These are phyloP conservation scores for Stenurella melanura DNA, from an alignment of 2,888 invertebrate species.

Conservation along the genomic window DNA sequence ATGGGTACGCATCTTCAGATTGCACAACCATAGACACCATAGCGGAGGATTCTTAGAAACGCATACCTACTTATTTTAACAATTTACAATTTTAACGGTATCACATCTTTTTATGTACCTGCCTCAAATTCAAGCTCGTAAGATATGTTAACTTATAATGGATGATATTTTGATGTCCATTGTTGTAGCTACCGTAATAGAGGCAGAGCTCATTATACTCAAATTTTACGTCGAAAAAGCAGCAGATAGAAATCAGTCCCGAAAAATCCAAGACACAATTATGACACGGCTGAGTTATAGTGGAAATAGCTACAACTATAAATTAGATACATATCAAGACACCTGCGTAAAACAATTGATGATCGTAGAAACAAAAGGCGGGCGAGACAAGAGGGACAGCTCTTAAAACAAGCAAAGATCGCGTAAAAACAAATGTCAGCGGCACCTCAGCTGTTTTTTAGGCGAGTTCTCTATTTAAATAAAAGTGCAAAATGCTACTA, in stretches of 20 bases:
- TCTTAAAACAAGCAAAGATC: slow-evolving; percentile 64
- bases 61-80: slow-evolving; percentile 36
- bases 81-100: slow-evolving; percentile 52
- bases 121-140: slow-evolving; percentile 41
- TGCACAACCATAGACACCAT: not conserved
- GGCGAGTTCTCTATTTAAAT: slow-evolving; percentile 62
- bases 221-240: slow-evolving; percentile 62
- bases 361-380: slow-evolving; percentile 60
- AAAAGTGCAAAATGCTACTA: slow-evolving; percentile 68
- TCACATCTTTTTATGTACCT: slow-evolving; percentile 48
- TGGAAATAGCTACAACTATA: slow-evolving; percentile 64
- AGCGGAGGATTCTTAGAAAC: slow-evolving; percentile 5
- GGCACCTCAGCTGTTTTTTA: slow-evolving; percentile 67
- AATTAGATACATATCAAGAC: slow-evolving; percentile 72
- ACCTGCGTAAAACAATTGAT: slow-evolving; percentile 71
- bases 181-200: slow-evolving; percentile 58
- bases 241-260: slow-evolving; percentile 64
- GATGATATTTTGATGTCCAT: slow-evolving; percentile 55
- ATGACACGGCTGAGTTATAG: slow-evolving; percentile 68
- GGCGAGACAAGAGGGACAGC: slow-evolving; percentile 59
- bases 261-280: slow-evolving; percentile 68
- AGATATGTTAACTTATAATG: slow-evolving; percentile 53
- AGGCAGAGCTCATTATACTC: slow-evolving; percentile 61
- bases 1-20: not conserved
- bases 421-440: slow-evolving; percentile 70